Evolutionary conservation across 2,113 vertebrate species (phyloP).

Genomic region (Columba livia): DNA sequence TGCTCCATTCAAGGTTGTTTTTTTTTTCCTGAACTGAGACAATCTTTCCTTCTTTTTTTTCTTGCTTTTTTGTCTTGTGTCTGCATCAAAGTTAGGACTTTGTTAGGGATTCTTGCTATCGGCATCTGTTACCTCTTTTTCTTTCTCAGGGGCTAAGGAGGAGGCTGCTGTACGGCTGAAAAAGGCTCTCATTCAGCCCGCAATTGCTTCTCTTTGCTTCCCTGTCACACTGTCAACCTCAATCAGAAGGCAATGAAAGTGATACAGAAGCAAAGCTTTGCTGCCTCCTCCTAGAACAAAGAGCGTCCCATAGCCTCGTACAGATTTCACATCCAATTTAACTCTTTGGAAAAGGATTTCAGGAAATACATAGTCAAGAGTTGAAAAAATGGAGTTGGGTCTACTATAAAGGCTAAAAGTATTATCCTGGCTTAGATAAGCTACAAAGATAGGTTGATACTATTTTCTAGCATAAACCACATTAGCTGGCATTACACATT

Average conservation of each 20-base stretch:
- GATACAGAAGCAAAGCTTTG: conserved; percentile 84
- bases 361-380: conserved; percentile 90
- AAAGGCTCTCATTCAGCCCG: conserved; percentile 95
- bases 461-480: conserved; percentile 94
- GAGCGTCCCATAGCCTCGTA: conserved; percentile 89
- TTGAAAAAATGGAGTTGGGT: conserved; percentile 87
- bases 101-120: conserved; percentile 81
- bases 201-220: conserved; percentile 92
- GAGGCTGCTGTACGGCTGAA: conserved; percentile 84
- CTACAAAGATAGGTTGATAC: conserved; percentile 90
- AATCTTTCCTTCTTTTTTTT: conserved; percentile 62
- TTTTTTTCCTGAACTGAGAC: conserved; percentile 69
- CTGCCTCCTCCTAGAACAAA: conserved; percentile 91
- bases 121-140: conserved; percentile 82
- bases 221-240: conserved; percentile 98
- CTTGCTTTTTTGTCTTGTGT: conserved; percentile 46
- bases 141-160: conserved; percentile 83
- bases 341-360: conserved; percentile 93
- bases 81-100: conserved; percentile 87
- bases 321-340: conserved; percentile 99
- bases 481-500: conserved; percentile 97
- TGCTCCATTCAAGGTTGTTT: conserved; percentile 69
- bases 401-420: conserved; percentile 89
- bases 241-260: conserved; percentile 93
- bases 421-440: conserved; percentile 92